Percentiles rank a stretch among this genome's conserved stretches.
Evolutionary conservation across 1,140 invertebrate species (phyloP).

Genomic region (Zaprionus ornatus): DNA sequence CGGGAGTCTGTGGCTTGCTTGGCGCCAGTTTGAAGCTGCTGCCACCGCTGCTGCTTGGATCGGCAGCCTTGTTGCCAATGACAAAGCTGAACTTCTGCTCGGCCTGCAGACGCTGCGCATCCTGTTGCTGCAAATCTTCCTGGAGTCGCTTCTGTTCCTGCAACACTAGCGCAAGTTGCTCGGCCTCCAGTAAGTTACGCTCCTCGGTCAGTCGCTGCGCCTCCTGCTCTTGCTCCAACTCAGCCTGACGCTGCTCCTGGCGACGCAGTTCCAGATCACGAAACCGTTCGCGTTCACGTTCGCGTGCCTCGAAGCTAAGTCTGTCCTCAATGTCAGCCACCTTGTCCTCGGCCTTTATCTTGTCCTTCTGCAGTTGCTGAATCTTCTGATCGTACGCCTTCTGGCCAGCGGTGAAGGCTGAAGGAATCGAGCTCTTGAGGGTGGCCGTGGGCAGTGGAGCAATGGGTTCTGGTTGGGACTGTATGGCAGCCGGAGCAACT

Average conservation of each 20-base stretch:
- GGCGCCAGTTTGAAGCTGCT: constrained; percentile 28
- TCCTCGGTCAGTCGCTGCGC: constrained; percentile 57
- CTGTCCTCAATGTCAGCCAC: constrained; percentile 56
- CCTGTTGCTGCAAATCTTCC: constrained; percentile 43
- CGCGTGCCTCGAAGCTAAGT: constrained; percentile 56
- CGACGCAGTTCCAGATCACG: constrained; percentile 54
- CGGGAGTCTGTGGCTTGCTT: constrained; percentile 18
- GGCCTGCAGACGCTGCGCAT: constrained; percentile 27
- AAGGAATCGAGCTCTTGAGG: constrained; percentile 13
- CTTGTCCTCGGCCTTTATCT: constrained; percentile 56
- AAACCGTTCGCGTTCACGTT: constrained; percentile 44
- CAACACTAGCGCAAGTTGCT: constrained; percentile 49
- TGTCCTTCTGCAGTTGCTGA: constrained; percentile 48
- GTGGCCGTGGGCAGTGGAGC: not conserved
- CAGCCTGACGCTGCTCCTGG: constrained; percentile 51
- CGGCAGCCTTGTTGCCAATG: not conserved
- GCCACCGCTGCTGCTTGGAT: constrained; percentile 1
- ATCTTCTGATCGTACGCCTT: constrained; percentile 61
- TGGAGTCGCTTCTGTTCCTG: constrained; percentile 57
- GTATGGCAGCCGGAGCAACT: not conserved
- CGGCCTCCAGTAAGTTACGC: constrained; percentile 44
- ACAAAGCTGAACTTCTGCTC: constrained; percentile 7
- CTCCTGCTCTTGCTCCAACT: constrained; percentile 54
- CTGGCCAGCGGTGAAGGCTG: not conserved
- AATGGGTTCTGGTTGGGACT: not conserved